Percentiles rank a stretch among this genome's conserved stretches.
Conservation (phyloP, 1,140 invertebrate genomes). For the Druon quercuslanigerum region DNA sequence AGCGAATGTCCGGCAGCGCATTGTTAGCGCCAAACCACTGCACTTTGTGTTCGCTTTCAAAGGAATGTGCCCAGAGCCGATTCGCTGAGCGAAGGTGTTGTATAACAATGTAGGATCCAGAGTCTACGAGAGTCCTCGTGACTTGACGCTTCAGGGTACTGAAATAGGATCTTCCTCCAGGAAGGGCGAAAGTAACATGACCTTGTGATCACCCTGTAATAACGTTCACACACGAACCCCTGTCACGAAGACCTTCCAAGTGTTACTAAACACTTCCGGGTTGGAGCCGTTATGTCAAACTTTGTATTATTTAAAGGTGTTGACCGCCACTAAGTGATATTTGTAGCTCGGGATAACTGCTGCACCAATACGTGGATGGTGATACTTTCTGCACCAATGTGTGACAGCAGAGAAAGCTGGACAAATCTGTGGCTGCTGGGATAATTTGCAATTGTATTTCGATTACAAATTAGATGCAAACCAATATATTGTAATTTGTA, state of each 20-base stretch:
- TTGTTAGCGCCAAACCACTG: constrained; percentile 6
- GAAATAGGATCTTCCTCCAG: constrained; percentile 27
- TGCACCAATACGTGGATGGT: too few species aligned
- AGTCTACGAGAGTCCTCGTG: neutral
- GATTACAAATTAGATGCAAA: too few species aligned
- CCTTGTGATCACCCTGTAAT: constrained; percentile 26
- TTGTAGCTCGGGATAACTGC: too few species aligned
- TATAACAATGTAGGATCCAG: constrained; percentile 12
- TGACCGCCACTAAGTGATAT: too few species aligned
- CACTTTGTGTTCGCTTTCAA: constrained; percentile 27
- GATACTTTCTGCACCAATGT: too few species aligned
- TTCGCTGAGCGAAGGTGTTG: constrained; percentile 22
- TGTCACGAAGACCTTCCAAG: constrained; percentile 20
- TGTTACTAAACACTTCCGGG: constrained; percentile 14
- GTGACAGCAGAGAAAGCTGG: too few species aligned
- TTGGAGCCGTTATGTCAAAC: neutral
- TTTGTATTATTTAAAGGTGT: neutral
- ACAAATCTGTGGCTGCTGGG: too few species aligned
- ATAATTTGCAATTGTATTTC: too few species aligned
- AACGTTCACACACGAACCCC: constrained; percentile 23
- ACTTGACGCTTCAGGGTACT: constrained; percentile 19
- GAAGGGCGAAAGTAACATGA: constrained; percentile 23
- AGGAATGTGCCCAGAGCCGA: constrained; percentile 28
- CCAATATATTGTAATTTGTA: too few species aligned
- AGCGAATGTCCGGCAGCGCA: constrained; percentile 25